Evolutionary conservation across 2,113 vertebrate genomes (phyloP), one percentile per base, ranked within the genome.

Genomic region (Cranoglanis bouderius): DNA sequence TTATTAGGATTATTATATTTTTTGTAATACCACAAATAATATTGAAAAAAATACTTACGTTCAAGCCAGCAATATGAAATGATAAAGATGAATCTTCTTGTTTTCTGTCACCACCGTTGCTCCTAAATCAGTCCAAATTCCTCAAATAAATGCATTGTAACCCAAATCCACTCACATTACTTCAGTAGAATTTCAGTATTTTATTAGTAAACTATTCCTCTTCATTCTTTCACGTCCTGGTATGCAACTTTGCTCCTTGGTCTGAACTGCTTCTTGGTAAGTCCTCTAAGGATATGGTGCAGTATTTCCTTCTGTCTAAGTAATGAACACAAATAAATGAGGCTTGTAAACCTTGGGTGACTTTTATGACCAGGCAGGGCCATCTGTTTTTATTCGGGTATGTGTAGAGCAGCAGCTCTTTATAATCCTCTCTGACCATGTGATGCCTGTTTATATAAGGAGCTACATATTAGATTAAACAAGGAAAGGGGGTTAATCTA

Each of bases 261-360:
- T 49, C 57, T 26, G 72, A 80, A 21, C 72, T 4, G 74, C 9
- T n/a, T 35, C 75, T 65, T 3, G 32, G 6, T n/a, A 24, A 38
- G 19, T 82, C 13, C n/a, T 80, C 13, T 29, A 49, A 55, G 6
- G 29, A 40, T 35, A 2, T 59, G 51, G 61, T 75, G 24, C 67
- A 74, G 13, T 84, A 51, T 72, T 88, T 84, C 87, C 82, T 84
- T 61, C 53, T 6, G 53, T 55, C 67, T 19, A 24, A 84, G 38
- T 88, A 88, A 88, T 88, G 40, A 88, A 63, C 29, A 51, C 40
- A 84, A 88, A 88, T 61, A 84, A 61, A 84, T 51, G 87, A 77
- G 70, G 82, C 14, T 57, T 70, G 67, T 88, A 88, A 88, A 83
- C 87, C 19, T 49, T 46, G 38, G 6, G 51, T 32, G 87, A 88